Percentiles rank a stretch among this genome's conserved stretches.
phyloP scores from a whole-genome alignment of 1,140 invertebrate genomes.

The Hermetia illucens region DNA sequence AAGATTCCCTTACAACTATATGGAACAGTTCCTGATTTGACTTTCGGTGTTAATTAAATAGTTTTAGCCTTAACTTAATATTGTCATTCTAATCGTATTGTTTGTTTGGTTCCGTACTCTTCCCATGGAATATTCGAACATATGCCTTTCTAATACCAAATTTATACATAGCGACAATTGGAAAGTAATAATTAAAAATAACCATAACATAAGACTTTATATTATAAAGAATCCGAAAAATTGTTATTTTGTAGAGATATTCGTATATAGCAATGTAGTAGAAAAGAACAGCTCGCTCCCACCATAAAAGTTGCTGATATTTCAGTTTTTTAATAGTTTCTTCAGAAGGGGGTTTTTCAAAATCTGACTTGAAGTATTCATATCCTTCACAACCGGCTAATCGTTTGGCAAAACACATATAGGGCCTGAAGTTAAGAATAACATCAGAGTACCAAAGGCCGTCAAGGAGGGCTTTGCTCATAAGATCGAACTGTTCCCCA shows the following conservation, averaged over 20 bases:
- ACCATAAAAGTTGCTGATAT: not conserved
- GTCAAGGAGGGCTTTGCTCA: not conserved
- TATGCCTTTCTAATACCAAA: slow-evolving; percentile 2
- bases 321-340: not conserved
- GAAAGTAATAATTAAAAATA: not conserved
- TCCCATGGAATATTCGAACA: not conserved
- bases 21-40: too few relatives aligned
- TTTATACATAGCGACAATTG: slow-evolving; percentile 3
- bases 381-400: not conserved
- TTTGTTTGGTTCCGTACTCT: too few relatives aligned
- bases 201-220: not conserved
- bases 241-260: not conserved
- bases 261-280: not conserved
- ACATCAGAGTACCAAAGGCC: not conserved
- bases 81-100: too few relatives aligned
- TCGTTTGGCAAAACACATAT: not conserved
- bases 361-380: not conserved
- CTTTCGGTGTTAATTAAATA: too few relatives aligned
- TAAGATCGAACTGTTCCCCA: not conserved
- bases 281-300: not conserved
- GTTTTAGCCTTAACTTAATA: too few relatives aligned
- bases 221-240: slow-evolving; percentile 1
- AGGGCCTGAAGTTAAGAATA: not conserved
- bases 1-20: too few relatives aligned
- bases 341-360: not conserved